Percentiles rank a stretch among this genome's conserved stretches.
Evolutionary conservation across 2,797 vertebrate genomes (phyloP).

Genomic region (Eulemur rubriventer): DNA sequence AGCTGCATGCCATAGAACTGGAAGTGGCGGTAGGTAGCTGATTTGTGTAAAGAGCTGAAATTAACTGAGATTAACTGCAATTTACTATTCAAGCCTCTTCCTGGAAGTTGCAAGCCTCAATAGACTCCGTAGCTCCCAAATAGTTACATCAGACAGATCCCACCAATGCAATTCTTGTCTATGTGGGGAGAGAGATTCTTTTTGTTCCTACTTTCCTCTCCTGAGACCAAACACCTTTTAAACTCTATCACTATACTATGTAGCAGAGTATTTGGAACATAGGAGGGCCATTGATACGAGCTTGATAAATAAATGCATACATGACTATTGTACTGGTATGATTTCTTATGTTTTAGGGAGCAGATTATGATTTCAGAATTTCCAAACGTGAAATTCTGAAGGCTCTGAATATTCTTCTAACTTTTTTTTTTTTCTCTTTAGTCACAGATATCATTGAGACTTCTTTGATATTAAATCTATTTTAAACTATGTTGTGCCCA

Average conservation of each 20-base stretch:
- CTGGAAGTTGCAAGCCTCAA: background rate
- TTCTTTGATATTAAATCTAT: background rate
- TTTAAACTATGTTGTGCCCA: background rate
- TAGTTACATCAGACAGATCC: background rate
- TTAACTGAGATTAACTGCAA: background rate
- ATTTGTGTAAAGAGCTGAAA: background rate
- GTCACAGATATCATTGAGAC: background rate
- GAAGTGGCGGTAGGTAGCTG: background rate
- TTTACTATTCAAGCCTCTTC: background rate
- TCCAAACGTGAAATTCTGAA: background rate
- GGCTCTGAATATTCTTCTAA: background rate
- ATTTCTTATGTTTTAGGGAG: background rate
- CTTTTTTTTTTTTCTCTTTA: background rate
- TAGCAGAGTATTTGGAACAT: background rate
- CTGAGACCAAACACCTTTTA: background rate
- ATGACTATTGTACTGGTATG: background rate
- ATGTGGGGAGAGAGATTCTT: background rate
- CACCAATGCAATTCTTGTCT: background rate
- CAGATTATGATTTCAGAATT: background rate
- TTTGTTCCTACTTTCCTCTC: background rate
- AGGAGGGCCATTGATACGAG: background rate
- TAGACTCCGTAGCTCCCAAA: background rate
- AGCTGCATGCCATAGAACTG: background rate
- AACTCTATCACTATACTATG: background rate
- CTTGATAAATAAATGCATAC: background rate